Conservation (phyloP, 1,140 invertebrate species). For the Aradophagus sp. region DNA sequence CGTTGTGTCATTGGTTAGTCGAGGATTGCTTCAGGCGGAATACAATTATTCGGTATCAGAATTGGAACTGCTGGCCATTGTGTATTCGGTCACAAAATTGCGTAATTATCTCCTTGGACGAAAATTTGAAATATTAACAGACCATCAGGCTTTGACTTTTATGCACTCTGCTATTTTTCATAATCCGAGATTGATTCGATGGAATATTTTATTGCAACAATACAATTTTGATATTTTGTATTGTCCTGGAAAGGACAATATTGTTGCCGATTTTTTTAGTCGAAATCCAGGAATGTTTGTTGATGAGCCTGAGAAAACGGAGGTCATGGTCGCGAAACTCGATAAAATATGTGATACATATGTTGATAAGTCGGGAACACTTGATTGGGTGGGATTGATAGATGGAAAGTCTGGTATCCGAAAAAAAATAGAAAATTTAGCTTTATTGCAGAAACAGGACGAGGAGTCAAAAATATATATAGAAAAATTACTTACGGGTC, state of each 20-base stretch:
- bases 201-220: slow-evolving; percentile 6
- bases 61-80: slow-evolving; percentile 8
- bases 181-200: slow-evolving; percentile 5
- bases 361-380: too few species aligned
- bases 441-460: too few species aligned
- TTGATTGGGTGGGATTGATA: too few species aligned
- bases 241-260: slow-evolving; percentile 10
- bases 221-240: slow-evolving; percentile 4
- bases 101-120: slow-evolving; percentile 1
- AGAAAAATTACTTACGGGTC: too few species aligned
- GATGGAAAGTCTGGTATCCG: too few species aligned
- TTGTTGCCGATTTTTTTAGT: slow-evolving; percentile 7
- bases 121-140: slow-evolving; percentile 7
- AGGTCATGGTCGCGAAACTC: too few species aligned
- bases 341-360: too few species aligned
- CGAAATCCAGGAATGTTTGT: too few species aligned
- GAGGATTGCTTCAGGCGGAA: slow-evolving; percentile 14
- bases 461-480: too few species aligned
- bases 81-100: slow-evolving; percentile 14
- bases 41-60: slow-evolving; percentile 4
- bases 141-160: slow-evolving; percentile 17
- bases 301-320: too few species aligned
- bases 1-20: slow-evolving; percentile 19
- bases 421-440: too few species aligned
- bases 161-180: slow-evolving; percentile 8